Percentiles rank a stretch among this genome's conserved stretches.
Conservation (phyloP, 2,797 vertebrate species). For the Natrix natrix region DNA sequence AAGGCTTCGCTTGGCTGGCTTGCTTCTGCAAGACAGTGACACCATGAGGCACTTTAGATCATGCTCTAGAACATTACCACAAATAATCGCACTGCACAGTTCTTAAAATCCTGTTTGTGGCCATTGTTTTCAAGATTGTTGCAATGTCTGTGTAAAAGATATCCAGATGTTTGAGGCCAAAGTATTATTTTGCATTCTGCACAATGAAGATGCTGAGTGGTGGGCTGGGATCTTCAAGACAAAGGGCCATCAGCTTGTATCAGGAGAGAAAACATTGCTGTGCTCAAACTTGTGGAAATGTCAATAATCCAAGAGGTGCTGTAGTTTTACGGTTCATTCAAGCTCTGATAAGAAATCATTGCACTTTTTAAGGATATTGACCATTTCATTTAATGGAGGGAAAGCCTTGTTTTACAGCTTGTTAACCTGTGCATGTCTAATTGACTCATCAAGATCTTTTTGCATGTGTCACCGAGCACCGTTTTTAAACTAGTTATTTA, state of each 20-base stretch:
- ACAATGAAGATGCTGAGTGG: not conserved
- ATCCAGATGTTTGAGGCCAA: not conserved
- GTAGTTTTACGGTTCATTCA: constrained; percentile 78
- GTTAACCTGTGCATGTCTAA: constrained; percentile 78
- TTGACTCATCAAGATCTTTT: constrained; percentile 73
- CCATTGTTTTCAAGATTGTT: not conserved
- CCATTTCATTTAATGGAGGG: constrained; percentile 73
- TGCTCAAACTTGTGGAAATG: constrained; percentile 77
- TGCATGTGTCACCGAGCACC: constrained; percentile 71
- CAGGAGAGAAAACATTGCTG: constrained; percentile 66
- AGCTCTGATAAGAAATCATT: constrained; percentile 80
- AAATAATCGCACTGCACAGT: not conserved
- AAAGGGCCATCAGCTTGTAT: constrained; percentile 66
- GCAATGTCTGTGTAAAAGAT: not conserved
- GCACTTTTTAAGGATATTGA: constrained; percentile 75
- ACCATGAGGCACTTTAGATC: not conserved
- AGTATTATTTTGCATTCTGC: constrained; percentile 32
- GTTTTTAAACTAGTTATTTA: constrained; percentile 48
- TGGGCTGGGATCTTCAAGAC: constrained; percentile 57
- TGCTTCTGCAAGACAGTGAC: not conserved
- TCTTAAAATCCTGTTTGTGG: not conserved
- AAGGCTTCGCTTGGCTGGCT: not conserved
- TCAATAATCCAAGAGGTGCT: constrained; percentile 79
- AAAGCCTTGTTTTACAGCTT: constrained; percentile 75
- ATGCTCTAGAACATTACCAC: not conserved